Base-by-base conservation (phyloP, 2,113 vertebrate species). In the Talpa occidentalis region DNA sequence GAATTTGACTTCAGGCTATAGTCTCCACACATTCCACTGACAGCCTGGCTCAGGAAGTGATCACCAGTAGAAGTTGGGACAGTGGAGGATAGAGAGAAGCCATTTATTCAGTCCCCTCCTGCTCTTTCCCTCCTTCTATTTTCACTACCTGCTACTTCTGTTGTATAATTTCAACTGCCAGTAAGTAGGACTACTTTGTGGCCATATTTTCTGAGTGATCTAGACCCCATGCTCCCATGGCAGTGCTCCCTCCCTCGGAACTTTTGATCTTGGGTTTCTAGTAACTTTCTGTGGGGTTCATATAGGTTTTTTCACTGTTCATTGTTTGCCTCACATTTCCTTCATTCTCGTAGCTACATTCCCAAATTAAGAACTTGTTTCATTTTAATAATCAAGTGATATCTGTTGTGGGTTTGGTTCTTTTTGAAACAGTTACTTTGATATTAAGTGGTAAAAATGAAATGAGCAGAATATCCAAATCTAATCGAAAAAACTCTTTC, bases 21-120 rank as follows among this genome's bases (percentile, higher is more conserved):
- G 17, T 62, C 28, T 6, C 28, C 28, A 62, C 60, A 62, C 56
- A 56, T 21, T 62, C 28, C 60, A 62, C 22, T 62, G 21, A 8
- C 60, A 37, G 6, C 35, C 56, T 16, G 1, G 0, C 14, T 83
- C 35, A 42, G 10, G 49, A 54, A 56, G 5, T 26, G 6, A 21
- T 1, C 5, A 73, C 60, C 42, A 42, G 8, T 47, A 3, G 6
- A 16, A 74, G 15, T 2, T 54, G 35, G 0, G 0, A 32, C 2
- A 5, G 22, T 28, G 3, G 8, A 66, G 24, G 5, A 69, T 28
- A 91, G 22, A 56, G 15, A 81, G 16, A 54, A 77, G 21, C 10
- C 17, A 70, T 2, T 67, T 47, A 64, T 21, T 30, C 42, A 17
- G 74, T 2, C 4, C 26, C 1, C 15, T 40, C 0, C 15, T 40